Evolutionary conservation across 2,797 vertebrate species (phyloP), one percentile per base, ranked within the genome.

Genomic region (Distichodus sexfasciatus): DNA sequence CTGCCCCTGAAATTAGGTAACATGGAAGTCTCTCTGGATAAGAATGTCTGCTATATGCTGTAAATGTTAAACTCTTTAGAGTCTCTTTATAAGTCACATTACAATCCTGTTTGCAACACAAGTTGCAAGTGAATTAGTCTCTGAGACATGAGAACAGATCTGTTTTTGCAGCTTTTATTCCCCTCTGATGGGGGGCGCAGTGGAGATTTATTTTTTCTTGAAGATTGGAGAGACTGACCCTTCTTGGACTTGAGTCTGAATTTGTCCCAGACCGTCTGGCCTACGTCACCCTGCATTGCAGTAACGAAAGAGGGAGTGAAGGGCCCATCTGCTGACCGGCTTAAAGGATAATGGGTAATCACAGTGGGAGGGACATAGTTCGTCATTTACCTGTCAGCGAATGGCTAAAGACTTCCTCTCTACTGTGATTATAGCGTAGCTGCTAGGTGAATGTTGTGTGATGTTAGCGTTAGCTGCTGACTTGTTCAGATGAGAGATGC

Each of bases 321-420:
- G 2, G 41, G 64, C 62, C 80, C 85, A 86, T 84, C 85, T 84
- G 81, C 72, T 82, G n/a, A 9, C 5, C 15, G 79, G 82, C 84
- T 90, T 88, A 88, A 72, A 82, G 74, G 86, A 88, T 88, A 87
- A 87, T 60, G 38, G 65, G 62, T 74, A 67, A 78, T 71, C 44
- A 36, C 40, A 19, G 31, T 24, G 15, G 40, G 12, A 33, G 31
- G 47, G 44, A 40, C 35, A 31, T 26, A 51, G 17, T 12, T 67
- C 10, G 14, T 57, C 36, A 21, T 50, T 44, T 54, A 15, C 29
- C 24, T 66, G 48, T 69, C 15, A 28, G 35, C 9, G 12, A 28
- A 50, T n/a, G 26, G 14, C 19, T 23, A 6, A 17, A 31, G 5
- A 14, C 7, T 63, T 29, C 1, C 6, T 15, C 8, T 51, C 38